Evolutionary conservation across 2,113 vertebrate genomes (phyloP), one percentile per base, ranked within the genome.

Genomic region (Micromys minutus): DNA sequence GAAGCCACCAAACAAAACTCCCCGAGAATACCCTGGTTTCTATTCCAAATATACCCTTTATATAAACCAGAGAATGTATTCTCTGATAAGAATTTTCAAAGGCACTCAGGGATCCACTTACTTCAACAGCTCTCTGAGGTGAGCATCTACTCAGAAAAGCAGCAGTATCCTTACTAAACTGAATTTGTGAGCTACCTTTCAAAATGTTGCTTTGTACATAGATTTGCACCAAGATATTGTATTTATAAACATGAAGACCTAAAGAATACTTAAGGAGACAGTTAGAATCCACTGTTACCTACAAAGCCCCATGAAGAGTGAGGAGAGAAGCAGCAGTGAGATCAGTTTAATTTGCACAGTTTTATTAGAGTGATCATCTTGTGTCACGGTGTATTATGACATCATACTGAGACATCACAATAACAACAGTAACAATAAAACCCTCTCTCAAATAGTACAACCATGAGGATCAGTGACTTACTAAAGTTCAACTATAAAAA

Each of bases 391-490:
- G 47, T 95, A 95, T 97, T 97, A 95, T 97, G 93, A 98, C 92
- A 98, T 94, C 95, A 97, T 97, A 98, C 91, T 95, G 90, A 95
- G 97, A 97, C 88, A 97, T 96, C 89, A 96, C 83, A 96, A n/a
- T 90, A 77, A 76, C 98, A 97, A 98, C 96, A 45, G 7, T 22
- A 76, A 75, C 63, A 45, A 29, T 6, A 31, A 83, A 63, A 45
- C 10, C 29, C 96, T 95, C 93, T 93, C 97, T 96, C 94, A 98
- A 94, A 89, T 91, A 96, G 97, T 97, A 93, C 86, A 95, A 36
- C 0, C 0, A 63, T 97, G 89, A 96, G 97, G 98, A 98, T 98
- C 98, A 97, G 97, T 98, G 96, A 97, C 96, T 98, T 93, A 97
- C 91, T 94, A 80, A 98, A 98, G 95, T 98, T 98, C 97, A 97